Evolutionary conservation across 2,888 invertebrate species (phyloP), one percentile per base, ranked within the genome.

Genomic region (Cheilosia soror): DNA sequence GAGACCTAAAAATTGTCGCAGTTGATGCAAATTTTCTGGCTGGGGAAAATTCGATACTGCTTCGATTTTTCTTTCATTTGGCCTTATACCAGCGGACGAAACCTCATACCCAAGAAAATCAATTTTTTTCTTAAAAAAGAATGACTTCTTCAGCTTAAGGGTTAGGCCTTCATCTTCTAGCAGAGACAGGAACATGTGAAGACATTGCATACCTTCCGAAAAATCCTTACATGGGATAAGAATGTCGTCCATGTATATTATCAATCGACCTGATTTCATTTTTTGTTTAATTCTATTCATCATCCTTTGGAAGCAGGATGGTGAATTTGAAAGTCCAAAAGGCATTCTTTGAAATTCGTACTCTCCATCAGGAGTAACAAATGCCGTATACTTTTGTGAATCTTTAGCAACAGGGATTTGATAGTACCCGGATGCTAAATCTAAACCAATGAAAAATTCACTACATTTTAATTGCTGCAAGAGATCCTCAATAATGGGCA

Each of bases 11-110:
- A 60, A 60, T 60, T 42, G 60, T 60, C 20, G 27, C 60, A 60
- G 60, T 42, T 60, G 25, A 60, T 60, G 42, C 42, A 60, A 42
- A 29, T 60, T 60, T 60, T 29, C 44, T 27, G 44, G 60, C 27
- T 42, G 60, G 42, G 42, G 60, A 44, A 60, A 60, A 60, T 60
- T 40, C 2, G 58, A 58, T 5, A 58, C 58, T 58, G 58, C 58
- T 58, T 58, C 13, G 25, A 58, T 58, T 40, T 58, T 58, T 40
- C 40, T 40, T 40, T 58, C 27, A n/a, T 25, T 25, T 20, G 20
- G 20, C 20, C 20, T 20, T 20, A 20, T 20, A 20, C 20, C 20
- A 20, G 20, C 20, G 20, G 20, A 20, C 20, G 20, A 20, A 20
- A 20, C 20, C 20, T 20, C 20, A 20, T 20, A 20, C 20, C 20